Evolutionary conservation across 2,888 invertebrate genomes (phyloP).

Genomic region (Thereva unica): DNA sequence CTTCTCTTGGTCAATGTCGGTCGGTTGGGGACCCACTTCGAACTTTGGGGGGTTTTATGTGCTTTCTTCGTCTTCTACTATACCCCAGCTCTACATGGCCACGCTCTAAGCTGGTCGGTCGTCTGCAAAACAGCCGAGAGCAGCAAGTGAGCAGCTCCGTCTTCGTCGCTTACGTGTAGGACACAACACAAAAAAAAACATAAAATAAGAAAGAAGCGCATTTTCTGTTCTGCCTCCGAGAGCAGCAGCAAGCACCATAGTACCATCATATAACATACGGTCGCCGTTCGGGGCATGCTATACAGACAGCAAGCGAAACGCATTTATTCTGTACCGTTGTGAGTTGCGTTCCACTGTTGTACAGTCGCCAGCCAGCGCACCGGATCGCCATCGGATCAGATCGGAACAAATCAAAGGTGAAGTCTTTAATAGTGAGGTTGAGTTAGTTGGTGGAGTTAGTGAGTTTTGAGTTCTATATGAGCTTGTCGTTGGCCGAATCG

Average conservation of each 20-base stretch:
- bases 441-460: conserved; percentile 18
- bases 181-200: conserved; percentile 22
- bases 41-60: conserved; percentile 7
- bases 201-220: too few relatives aligned
- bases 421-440: conserved; percentile 10
- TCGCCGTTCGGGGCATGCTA: too few relatives aligned
- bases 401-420: conserved; percentile 32
- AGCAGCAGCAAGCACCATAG: too few relatives aligned
- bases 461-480: too few relatives aligned
- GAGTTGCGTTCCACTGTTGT: not conserved
- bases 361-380: conserved; percentile 13
- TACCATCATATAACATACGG: too few relatives aligned
- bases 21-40: not conserved
- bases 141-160: conserved; percentile 16
- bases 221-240: too few relatives aligned
- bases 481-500: conserved; percentile 5
- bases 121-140: conserved; percentile 21
- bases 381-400: conserved; percentile 27
- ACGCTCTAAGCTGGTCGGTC: conserved; percentile 12
- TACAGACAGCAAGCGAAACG: too few relatives aligned
- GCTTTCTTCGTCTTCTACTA: conserved; percentile 13
- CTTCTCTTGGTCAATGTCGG: conserved; percentile 19
- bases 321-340: too few relatives aligned
- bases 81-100: not conserved
- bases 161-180: conserved; percentile 21